Percentiles rank a stretch among this genome's conserved stretches.
Conservation (phyloP, 1,140 invertebrate genomes). For the Drusus annulatus region DNA sequence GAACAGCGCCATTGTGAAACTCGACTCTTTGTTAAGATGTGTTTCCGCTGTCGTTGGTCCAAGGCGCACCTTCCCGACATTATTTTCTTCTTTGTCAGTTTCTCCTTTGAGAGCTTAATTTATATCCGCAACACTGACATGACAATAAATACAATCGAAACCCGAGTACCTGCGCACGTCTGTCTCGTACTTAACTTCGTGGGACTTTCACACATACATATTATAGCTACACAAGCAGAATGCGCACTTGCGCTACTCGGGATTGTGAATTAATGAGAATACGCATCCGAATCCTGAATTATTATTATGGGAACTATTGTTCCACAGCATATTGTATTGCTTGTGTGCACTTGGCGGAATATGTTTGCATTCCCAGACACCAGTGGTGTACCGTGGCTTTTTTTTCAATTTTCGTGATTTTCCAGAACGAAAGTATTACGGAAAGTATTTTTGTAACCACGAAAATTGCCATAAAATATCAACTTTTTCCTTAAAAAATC, state of each 20-base stretch:
- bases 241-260: neutral
- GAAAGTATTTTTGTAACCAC: too few species aligned
- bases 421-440: too few species aligned
- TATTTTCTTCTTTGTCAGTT: constrained; percentile 23
- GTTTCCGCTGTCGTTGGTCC: constrained; percentile 32
- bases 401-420: too few species aligned
- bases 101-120: constrained; percentile 30
- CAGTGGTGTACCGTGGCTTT: neutral
- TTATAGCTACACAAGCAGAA: neutral
- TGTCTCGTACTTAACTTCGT: too few species aligned
- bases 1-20: constrained; percentile 38
- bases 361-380: neutral
- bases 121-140: constrained; percentile 28
- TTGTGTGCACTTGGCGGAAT: neutral
- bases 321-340: neutral
- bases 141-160: constrained; percentile 38
- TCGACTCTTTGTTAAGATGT: constrained; percentile 23
- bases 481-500: too few species aligned
- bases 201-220: too few species aligned
- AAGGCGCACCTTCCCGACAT: constrained; percentile 9
- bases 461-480: too few species aligned
- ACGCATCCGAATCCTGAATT: too few species aligned
- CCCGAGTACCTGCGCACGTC: too few species aligned
- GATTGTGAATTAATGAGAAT: too few species aligned
- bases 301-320: neutral